Base-by-base conservation (phyloP, 2,797 vertebrate species). In the Austrolebias charrua region DNA sequence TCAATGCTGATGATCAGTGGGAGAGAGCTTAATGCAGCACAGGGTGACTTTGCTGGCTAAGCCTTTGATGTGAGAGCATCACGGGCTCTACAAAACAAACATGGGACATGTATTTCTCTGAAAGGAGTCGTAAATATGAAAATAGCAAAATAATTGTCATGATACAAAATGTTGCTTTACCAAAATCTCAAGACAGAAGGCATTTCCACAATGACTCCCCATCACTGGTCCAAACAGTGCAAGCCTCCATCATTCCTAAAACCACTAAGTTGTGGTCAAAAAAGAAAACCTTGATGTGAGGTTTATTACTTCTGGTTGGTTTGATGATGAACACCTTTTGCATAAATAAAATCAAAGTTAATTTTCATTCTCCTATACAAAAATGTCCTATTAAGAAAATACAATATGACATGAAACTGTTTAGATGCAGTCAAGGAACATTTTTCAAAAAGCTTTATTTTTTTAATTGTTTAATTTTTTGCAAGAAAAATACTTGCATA, bases 31-130 rank as follows among this genome's bases (percentile, higher is more conserved):
- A 66, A 63, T 55, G 87, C 84, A 87, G 88, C 78, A 77, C 65
- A 79, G 85, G 75, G 78, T 67, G 74, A 79, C 82, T 85, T 74
- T 82, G 70, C 75, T 70, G 61, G 71, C 75, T 19, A 43, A 52
- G 60, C 54, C 86, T 92, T 92, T 92, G 90, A 91, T 90, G 87
- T 86, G 71, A 85, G 68, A 68, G 60, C 73, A 83, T 80, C 62
- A 80, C 52, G 52, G 69, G 51, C 67, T 74, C 63, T 55, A 63
- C 56, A 64, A 84, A 81, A 78, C 72, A 85, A 84, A 87, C 52
- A 67, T 3, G 63, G 65, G 40, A 72, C 43, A 47, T 19, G 61
- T 19, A 44, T 75, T 5, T 73, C 57, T 71, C 63, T 52, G 59
- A 75, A 63, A 33, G 63, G 56, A 71, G 38, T 35, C 13, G 35